Base-by-base conservation (phyloP, 1,140 invertebrate species). In the Drosophila albomicans region DNA sequence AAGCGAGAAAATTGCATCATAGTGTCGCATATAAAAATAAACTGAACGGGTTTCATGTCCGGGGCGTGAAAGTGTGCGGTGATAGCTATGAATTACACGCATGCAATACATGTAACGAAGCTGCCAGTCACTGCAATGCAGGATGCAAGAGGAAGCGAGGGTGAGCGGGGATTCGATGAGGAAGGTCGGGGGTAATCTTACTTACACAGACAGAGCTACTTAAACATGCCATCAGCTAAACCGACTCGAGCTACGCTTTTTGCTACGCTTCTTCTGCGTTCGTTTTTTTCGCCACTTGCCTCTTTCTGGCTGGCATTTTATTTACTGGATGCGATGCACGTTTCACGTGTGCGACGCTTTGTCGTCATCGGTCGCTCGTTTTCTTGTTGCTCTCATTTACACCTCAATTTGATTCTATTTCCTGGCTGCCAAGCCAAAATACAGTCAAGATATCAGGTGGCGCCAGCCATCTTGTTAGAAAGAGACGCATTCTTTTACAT, bases 391-490 rank as follows among this genome's bases (percentile, higher is more conserved):
- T 82, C 80, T 79, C 84, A 87, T 88, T 88, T 88, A 84, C 84
- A 88, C 84, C 84, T 88, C 80, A 88, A 88, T 88, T 88, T 88
- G 84, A 88, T 88, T 88, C 84, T 80, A 88, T 88, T 88, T 88
- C 74, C 85, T 81, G 59, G 69, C 59, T 62, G 76, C 8, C 62
- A 52, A 68, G 78, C 52, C 65, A 45, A 64, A 64, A 62, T 61
- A 38, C 38, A 46, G 49, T n/a, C 28, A 41, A 45, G 64, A 45
- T 67, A 74, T 74, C 57, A 68, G 71, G 16, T 68, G 30, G 64
- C 11, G 1, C 30, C 52, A 57, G 28, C 25, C 11, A 45, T 13
- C 49, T 65, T 45, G 35, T 45, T 54, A 49, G 41, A 43, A 43
- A 43, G 41, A 11, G 54, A 41, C 8, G 11, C 48, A 25, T 25